Percentiles rank a stretch among this genome's conserved stretches.
These are phyloP conservation scores for Stenodema calcarata DNA, from an alignment of 2,888 invertebrate species.

Conservation along the genomic window DNA sequence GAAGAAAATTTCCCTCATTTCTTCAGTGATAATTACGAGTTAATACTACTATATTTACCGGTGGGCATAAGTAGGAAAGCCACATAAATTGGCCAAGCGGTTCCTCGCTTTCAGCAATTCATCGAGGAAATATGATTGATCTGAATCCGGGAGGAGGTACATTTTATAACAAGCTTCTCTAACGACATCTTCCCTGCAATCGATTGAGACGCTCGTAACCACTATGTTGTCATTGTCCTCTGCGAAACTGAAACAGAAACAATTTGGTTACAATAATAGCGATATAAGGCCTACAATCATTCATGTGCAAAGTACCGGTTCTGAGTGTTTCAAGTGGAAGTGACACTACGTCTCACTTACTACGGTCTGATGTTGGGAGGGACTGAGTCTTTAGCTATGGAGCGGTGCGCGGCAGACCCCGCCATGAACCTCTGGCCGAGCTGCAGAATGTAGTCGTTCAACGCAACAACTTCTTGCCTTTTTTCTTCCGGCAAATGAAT, in stretches of 20 bases:
- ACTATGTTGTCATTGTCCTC: conserved; percentile 75
- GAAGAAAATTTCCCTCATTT: no score
- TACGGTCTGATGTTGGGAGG: conserved; percentile 70
- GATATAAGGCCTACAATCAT: no score
- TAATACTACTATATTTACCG: conserved; percentile 61
- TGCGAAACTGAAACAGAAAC: conserved; percentile 64
- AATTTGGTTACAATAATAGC: background rate
- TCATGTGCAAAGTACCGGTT: no score
- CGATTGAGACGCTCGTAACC: conserved; percentile 83
- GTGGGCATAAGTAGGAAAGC: conserved; percentile 87
- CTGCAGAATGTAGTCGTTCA: conserved; percentile 84
- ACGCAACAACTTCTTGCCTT: conserved; percentile 76
- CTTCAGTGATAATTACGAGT: no score
- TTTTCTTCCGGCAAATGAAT: conserved; percentile 85
- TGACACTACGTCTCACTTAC: conserved; percentile 65
- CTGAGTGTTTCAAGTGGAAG: background rate
- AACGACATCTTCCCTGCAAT: conserved; percentile 77
- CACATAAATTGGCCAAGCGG: conserved; percentile 84
- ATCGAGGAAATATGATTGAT: conserved; percentile 77
- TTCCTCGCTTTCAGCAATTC: conserved; percentile 77
- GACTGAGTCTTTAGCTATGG: conserved; percentile 70
- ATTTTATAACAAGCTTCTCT: conserved; percentile 89
- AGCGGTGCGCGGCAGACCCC: conserved; percentile 73
- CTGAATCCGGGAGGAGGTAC: conserved; percentile 78
- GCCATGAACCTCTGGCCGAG: conserved; percentile 84